A percentile compares a stretch with the other conserved stretches of the same genome.
Evolutionary conservation across 1,140 invertebrate genomes (phyloP).

Genomic region (Hermatobates lingyangjiaoensis): DNA sequence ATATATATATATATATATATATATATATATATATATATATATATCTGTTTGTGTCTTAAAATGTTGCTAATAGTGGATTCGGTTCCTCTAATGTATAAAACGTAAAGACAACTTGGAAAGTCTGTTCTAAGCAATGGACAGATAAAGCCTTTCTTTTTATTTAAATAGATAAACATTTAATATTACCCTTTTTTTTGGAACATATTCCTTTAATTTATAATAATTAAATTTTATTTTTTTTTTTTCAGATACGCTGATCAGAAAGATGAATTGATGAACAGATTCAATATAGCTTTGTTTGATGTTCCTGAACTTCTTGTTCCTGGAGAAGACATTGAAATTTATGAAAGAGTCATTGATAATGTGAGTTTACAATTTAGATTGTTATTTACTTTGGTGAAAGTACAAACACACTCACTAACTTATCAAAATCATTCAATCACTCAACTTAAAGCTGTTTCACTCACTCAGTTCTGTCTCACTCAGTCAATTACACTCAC

Average conservation of each 20-base stretch:
- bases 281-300: slow-evolving; percentile 28
- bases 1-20: too few species aligned
- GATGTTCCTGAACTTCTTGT: slow-evolving; percentile 41
- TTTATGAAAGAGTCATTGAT: slow-evolving; percentile 23
- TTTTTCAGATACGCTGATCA: slow-evolving; percentile 34
- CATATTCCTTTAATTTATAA: neutral
- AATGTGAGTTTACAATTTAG: too few species aligned
- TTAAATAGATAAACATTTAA: neutral
- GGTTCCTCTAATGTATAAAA: neutral
- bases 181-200: neutral
- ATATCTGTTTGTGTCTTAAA: neutral
- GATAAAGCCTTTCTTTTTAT: neutral
- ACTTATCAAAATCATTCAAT: too few species aligned
- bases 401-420: too few species aligned
- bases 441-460: too few species aligned
- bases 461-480: too few species aligned
- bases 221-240: slow-evolving; percentile 11
- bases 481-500: too few species aligned
- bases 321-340: slow-evolving; percentile 29
- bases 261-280: slow-evolving; percentile 33
- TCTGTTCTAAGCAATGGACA: neutral
- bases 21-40: too few species aligned
- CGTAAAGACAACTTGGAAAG: neutral
- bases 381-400: too few species aligned
- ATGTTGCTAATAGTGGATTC: neutral